Base-by-base conservation (phyloP, 2,888 invertebrate species). In the Ophonus ardosiacus region DNA sequence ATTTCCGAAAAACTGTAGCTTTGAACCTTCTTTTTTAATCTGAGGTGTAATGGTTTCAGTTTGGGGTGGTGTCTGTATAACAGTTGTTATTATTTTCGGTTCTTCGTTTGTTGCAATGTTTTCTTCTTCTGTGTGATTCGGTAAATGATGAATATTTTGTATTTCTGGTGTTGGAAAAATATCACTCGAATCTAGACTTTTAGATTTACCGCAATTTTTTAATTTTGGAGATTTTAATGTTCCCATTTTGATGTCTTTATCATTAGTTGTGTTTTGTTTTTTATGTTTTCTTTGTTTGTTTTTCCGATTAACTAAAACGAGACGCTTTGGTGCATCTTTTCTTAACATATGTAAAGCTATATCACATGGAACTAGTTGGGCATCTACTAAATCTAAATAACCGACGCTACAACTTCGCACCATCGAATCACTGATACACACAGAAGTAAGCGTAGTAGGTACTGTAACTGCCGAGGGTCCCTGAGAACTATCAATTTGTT, bases 381-480 rank as follows among this genome's bases (percentile, higher is more conserved):
- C 94, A 88, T 97, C 97, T 4, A 97, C 96, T 86, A 96, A 93
- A 90, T 97, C 97, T 87, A 98, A 92, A 89, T 97, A 97, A 0
- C 97, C 97, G 1, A 97, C 97, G 90, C 97, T 97, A 90, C 97
- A 97, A 89, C 97, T 97, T 40, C 97, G 93, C 0, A 96, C 95
- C 91, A 97, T 96, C 0, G 95, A 94, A 88, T 96, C 96, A 0
- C 93, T 92, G 13, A 93, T 87, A 83, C 90, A 91, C 0, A 92
- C 90, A 0, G 95, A 95, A 57, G 95, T 94, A 80, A 85, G 57
- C 38, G 79, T 82, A 76, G 40, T 78, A 18, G 61, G 40, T 76
- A 81, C 51, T 84, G 79, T 63, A 63, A 18, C 51, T 17, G 87
- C 79, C 4, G 89, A 89, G 24, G 89, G 88, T 10, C 87, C 88